Conservation (phyloP, 1,140 invertebrate species). For the Acromyrmex heyeri region DNA sequence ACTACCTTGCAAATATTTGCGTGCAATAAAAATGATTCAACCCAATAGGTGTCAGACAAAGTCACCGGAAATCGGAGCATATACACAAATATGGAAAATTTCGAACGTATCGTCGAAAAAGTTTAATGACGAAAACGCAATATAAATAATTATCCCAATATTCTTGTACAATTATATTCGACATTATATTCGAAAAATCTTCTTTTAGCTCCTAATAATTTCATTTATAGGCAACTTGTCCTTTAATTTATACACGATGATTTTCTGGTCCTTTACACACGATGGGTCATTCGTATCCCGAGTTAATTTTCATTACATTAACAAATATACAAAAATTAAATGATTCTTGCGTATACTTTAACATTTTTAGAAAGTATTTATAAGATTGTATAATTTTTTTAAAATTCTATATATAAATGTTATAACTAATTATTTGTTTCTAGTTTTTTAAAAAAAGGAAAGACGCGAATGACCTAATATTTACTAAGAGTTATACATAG, state of each 20-base stretch:
- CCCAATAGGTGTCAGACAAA: constrained; percentile 36
- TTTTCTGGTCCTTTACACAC: no score
- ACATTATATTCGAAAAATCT: neutral
- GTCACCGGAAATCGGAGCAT: constrained; percentile 50
- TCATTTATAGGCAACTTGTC: neutral
- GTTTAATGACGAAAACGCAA: neutral
- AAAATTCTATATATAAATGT: no score
- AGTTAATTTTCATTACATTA: no score
- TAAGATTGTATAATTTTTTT: no score
- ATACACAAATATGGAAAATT: neutral
- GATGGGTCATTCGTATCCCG: no score
- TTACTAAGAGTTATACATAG: neutral
- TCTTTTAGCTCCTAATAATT: neutral
- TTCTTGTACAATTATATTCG: neutral
- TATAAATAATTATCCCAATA: neutral
- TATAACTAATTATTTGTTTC: no score
- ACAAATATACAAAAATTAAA: no score
- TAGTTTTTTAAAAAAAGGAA: no score
- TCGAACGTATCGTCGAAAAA: neutral
- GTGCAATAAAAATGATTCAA: constrained; percentile 55
- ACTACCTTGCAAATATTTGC: constrained; percentile 55
- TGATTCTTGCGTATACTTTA: no score
- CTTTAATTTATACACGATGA: no score
- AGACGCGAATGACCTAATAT: no score
- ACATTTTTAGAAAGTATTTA: no score